These are phyloP conservation scores for Hydrochoerus hydrochaeris DNA, from an alignment of 2,113 vertebrate species.

Conservation along the genomic window DNA sequence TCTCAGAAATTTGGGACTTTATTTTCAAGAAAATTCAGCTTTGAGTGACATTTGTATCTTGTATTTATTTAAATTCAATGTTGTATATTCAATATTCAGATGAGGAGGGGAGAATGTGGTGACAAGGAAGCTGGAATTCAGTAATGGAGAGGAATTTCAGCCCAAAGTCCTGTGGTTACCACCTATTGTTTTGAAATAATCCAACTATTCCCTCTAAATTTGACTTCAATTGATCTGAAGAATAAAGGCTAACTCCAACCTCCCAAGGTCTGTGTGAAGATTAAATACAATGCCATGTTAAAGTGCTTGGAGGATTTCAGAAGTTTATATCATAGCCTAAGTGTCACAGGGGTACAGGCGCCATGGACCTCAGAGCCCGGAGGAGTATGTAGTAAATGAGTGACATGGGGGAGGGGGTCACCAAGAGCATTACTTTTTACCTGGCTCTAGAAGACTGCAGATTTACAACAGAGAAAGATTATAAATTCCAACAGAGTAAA, in stretches of 20 bases:
- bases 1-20: conserved; percentile 7
- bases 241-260: background rate
- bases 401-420: background rate
- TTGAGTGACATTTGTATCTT: conserved; percentile 41
- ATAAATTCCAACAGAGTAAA: background rate
- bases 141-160: background rate
- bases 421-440: background rate
- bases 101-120: background rate
- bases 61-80: conserved; percentile 23
- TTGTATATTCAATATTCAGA: background rate
- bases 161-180: background rate
- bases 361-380: background rate
- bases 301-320: background rate
- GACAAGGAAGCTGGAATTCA: background rate
- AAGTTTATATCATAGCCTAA: background rate
- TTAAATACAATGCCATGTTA: too few relatives aligned
- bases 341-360: background rate
- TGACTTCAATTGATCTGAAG: background rate
- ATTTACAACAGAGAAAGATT: background rate
- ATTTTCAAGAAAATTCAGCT: conserved; percentile 34
- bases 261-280: background rate
- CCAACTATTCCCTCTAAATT: background rate
- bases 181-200: background rate
- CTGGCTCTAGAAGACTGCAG: background rate
- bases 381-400: background rate